Percentiles rank a stretch among this genome's conserved stretches.
Evolutionary conservation across 1,140 invertebrate species (phyloP).

Genomic region (Potamilus streckersoni): DNA sequence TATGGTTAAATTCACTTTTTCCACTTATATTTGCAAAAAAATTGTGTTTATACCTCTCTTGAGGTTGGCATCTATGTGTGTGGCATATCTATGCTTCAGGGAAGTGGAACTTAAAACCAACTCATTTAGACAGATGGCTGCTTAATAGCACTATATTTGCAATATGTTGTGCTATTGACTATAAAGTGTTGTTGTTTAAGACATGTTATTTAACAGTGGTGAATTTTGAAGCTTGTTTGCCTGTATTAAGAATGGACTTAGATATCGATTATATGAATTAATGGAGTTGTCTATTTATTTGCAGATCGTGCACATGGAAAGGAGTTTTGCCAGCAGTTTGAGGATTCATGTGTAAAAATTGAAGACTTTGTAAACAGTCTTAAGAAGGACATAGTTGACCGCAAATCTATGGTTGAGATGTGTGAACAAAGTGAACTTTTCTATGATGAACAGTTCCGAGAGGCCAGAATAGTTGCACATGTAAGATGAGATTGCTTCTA

Average conservation of each 20-base stretch:
- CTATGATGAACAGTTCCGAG: slow-evolving; percentile 88
- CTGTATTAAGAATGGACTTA: not conserved
- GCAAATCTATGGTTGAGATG: slow-evolving; percentile 79
- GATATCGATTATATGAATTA: not conserved
- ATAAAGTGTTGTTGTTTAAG: too few species aligned
- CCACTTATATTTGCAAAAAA: too few species aligned
- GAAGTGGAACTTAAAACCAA: too few species aligned
- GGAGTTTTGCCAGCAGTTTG: slow-evolving; percentile 88
- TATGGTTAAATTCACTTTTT: too few species aligned
- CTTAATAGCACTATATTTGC: too few species aligned
- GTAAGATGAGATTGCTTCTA: slow-evolving; percentile 73
- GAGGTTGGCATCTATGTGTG: too few species aligned
- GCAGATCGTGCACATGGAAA: slow-evolving; percentile 85
- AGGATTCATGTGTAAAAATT: slow-evolving; percentile 81
- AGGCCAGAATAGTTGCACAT: slow-evolving; percentile 93
- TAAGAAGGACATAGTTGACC: slow-evolving; percentile 83
- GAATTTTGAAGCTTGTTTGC: too few species aligned
- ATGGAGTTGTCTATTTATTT: slow-evolving; percentile 11
- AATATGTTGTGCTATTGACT: too few species aligned
- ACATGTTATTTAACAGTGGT: too few species aligned
- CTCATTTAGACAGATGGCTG: too few species aligned
- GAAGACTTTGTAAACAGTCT: slow-evolving; percentile 84
- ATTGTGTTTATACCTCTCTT: too few species aligned
- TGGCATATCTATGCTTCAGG: too few species aligned
- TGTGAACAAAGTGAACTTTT: slow-evolving; percentile 86